These are phyloP conservation scores for Nymphalis c-album DNA, from an alignment of 2,888 invertebrate genomes.

Conservation along the genomic window DNA sequence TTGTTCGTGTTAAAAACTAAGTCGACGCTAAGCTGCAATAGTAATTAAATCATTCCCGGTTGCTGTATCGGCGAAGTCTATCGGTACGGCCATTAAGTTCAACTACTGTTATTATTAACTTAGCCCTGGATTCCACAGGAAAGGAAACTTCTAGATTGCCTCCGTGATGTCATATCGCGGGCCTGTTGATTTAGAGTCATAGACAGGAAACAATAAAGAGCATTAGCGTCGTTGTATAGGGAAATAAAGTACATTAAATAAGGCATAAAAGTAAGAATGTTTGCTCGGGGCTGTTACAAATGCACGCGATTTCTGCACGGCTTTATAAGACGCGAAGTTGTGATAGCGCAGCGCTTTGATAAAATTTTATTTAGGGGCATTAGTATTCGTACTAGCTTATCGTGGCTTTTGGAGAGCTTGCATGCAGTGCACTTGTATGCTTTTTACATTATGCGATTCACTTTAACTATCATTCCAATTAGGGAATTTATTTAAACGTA, in stretches of 20 bases:
- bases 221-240: constrained; percentile 23
- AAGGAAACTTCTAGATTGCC: constrained; percentile 50
- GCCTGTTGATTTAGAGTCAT: constrained; percentile 40
- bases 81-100: constrained; percentile 49
- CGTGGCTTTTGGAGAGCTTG: constrained; percentile 47
- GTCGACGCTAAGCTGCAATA: constrained; percentile 47
- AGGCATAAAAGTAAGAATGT: constrained; percentile 38
- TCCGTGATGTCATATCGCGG: constrained; percentile 41
- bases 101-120: constrained; percentile 57
- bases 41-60: constrained; percentile 58
- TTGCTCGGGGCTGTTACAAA: constrained; percentile 41
- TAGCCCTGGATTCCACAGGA: constrained; percentile 48
- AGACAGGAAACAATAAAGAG: constrained; percentile 35
- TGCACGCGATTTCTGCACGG: constrained; percentile 48
- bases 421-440: constrained; percentile 49
- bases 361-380: constrained; percentile 70
- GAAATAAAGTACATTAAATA: constrained; percentile 35
- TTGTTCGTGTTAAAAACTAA: constrained; percentile 41
- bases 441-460: constrained; percentile 14
- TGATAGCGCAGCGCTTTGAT: constrained; percentile 59
- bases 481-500: background rate
- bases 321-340: constrained; percentile 49
- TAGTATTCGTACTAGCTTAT: constrained; percentile 67
- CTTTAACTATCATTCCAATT: constrained; percentile 3
- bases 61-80: constrained; percentile 49